A percentile compares a stretch with the other conserved stretches of the same genome.
Conservation (phyloP, 1,140 invertebrate species). For the Saccostrea echinata region DNA sequence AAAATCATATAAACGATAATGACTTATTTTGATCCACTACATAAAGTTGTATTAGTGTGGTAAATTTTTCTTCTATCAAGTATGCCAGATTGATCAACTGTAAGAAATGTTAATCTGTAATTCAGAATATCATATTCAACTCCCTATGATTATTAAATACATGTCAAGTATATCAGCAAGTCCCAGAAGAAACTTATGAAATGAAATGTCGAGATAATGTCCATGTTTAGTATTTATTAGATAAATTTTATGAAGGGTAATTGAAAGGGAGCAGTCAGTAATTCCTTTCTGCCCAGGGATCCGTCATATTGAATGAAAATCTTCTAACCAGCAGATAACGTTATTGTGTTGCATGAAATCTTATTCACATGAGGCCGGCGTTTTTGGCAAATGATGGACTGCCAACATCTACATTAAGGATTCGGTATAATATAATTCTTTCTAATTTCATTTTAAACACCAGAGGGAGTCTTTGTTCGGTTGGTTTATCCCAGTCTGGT, state of each 20-base stretch:
- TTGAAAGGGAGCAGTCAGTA: neutral
- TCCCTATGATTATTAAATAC: neutral
- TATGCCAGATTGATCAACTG: too few relatives aligned
- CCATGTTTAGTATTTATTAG: conserved; percentile 37
- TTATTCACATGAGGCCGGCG: neutral
- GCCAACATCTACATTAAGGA: conserved; percentile 23
- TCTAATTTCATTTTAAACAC: conserved; percentile 17
- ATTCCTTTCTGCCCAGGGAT: neutral
- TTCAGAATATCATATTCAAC: neutral
- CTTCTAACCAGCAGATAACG: neutral
- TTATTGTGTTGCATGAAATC: conserved; percentile 32
- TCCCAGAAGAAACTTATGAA: neutral
- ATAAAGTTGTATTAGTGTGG: too few relatives aligned
- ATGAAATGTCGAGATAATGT: neutral
- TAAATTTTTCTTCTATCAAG: too few relatives aligned
- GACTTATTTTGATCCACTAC: too few relatives aligned
- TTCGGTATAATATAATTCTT: conserved; percentile 5
- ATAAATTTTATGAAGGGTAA: conserved; percentile 14
- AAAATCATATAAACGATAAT: too few relatives aligned
- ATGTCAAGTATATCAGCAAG: neutral
- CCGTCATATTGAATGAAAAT: neutral
- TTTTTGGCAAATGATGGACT: conserved; percentile 22
- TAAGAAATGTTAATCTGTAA: too few relatives aligned
- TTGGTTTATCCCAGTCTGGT: neutral
- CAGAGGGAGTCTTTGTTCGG: neutral